phyloP scores from a whole-genome alignment of 1,140 invertebrate genomes.

The Aradophagus sp. region DNA sequence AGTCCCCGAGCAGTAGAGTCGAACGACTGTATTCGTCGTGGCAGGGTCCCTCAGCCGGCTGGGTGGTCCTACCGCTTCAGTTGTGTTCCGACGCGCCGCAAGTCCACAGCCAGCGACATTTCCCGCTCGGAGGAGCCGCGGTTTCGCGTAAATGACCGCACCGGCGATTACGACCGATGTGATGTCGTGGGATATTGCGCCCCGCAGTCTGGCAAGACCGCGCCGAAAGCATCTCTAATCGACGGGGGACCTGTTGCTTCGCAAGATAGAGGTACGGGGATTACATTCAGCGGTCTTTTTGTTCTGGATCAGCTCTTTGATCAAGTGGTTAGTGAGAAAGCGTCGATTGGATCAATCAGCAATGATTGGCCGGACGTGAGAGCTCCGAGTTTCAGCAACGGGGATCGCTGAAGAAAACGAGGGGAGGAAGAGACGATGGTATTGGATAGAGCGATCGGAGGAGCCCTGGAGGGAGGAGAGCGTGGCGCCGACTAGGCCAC shows the following conservation, averaged over 20 bases:
- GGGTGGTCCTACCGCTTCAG: conserved; percentile 76
- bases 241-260: conserved; percentile 3
- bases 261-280: conserved; percentile 56
- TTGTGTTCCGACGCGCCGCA: conserved; percentile 74
- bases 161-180: neutral
- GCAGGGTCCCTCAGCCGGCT: conserved; percentile 71
- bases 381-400: conserved; percentile 32
- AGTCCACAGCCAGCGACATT: conserved; percentile 66
- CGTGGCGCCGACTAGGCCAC: conserved; percentile 4
- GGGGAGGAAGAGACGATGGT: neutral
- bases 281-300: conserved; percentile 70
- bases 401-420: conserved; percentile 30
- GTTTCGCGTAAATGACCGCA: conserved; percentile 3
- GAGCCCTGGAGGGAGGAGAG: conserved; percentile 7
- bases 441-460: conserved; percentile 15
- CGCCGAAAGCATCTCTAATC: too few species aligned
- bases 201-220: neutral
- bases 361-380: conserved; percentile 73
- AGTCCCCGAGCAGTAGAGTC: conserved; percentile 68
- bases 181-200: neutral
- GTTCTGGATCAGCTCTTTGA: conserved; percentile 69
- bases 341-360: conserved; percentile 71
- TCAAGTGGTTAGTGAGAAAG: conserved; percentile 73
- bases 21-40: conserved; percentile 65
- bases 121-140: conserved; percentile 6